A percentile compares a stretch with the other conserved stretches of the same genome.
Evolutionary conservation across 2,113 vertebrate genomes (phyloP).

Genomic region (Laterallus jamaicensis): DNA sequence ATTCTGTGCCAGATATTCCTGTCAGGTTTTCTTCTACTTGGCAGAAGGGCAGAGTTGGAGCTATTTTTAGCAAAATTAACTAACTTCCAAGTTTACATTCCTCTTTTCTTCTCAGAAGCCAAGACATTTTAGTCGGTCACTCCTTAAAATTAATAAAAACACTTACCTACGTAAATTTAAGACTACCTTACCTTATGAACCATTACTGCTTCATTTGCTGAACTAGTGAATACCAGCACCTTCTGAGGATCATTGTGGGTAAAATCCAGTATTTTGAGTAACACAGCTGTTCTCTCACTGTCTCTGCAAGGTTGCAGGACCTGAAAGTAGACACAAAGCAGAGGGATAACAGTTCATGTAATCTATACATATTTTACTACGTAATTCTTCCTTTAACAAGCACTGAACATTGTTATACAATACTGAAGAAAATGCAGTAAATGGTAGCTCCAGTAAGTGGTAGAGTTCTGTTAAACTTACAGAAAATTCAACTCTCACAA

Average conservation of each 20-base stretch:
- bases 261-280: conserved; percentile 81
- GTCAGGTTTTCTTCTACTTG: neutral
- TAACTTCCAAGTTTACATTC: neutral
- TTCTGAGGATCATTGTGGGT: conserved; percentile 78
- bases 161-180: neutral
- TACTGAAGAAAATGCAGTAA: neutral
- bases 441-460: neutral
- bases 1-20: neutral
- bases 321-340: conserved; percentile 62
- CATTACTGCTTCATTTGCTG: conserved; percentile 80
- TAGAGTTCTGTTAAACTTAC: neutral
- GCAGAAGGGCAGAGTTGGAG: neutral
- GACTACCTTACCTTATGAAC: conserved; percentile 80
- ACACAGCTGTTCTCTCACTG: conserved; percentile 75
- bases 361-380: neutral
- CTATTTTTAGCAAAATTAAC: neutral
- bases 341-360: neutral
- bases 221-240: conserved; percentile 84
- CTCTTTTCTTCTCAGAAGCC: neutral
- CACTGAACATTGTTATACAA: neutral
- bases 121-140: neutral
- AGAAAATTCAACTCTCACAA: neutral
- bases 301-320: conserved; percentile 78
- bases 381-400: neutral
- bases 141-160: neutral